Base-by-base conservation (phyloP, 1,140 invertebrate genomes). In the Xylocopa sonorina region DNA sequence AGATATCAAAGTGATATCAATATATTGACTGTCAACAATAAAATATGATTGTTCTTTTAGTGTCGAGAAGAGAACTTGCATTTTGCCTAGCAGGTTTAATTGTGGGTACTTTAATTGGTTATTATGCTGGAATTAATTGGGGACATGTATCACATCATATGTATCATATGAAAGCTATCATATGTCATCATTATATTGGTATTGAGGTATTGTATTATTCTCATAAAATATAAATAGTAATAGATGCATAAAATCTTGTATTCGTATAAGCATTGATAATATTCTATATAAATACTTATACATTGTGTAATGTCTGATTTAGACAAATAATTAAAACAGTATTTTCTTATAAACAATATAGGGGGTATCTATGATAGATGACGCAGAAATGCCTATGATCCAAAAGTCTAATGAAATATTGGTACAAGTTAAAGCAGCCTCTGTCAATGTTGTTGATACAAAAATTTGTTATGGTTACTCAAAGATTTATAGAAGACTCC, bases 401-500 rank as follows among this genome's bases (percentile, higher is more conserved):
- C 90, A 93, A 80, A 90, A 87, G n/a, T 92, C 94, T 2, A 93
- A 95, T 81, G 94, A 96, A 83, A 88, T 96, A 64, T 84, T 96
- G 63, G 93, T 96, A 57, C 94, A 95, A 93, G 95, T 96, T 3
- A 94, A 94, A 88, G 95, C 95, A 46, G 93, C 94, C 12, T 94
- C 95, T 9, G 89, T 96, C 58, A 94, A 96, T 82, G 88, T 94
- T 62, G 89, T 96, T n/a, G 96, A 96, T 88, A 89, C 94, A 50
- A 93, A 94, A 89, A 95, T 96, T 84, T 94, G 94, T 81, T 89
- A 84, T 51, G 95, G 95, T 21, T 96, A 96, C 85, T 95, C 94
- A 0, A 93, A 91, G 85, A 90, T 91, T 29, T 92, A 96, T 50
- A 89, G 95, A 81, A 92, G 88, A 87, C 90, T 94, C 48, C 88